Evolutionary conservation across 2,888 invertebrate species (phyloP).

Genomic region (Mythimna impura): DNA sequence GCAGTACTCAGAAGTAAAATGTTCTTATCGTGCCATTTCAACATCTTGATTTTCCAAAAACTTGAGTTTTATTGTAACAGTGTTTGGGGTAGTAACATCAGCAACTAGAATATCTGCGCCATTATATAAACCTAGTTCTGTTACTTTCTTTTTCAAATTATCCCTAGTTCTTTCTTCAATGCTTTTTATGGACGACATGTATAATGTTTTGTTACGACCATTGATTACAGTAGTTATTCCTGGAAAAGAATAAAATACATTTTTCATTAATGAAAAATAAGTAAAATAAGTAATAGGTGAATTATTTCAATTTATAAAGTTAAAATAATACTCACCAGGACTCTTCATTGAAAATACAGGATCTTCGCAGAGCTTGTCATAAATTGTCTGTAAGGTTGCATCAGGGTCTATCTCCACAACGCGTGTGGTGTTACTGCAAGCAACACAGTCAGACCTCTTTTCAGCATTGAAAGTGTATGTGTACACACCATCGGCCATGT

Average conservation of each 20-base stretch:
- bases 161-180: constrained; percentile 97
- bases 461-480: constrained; percentile 98
- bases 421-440: constrained; percentile 94
- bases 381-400: constrained; percentile 94
- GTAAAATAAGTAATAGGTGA: too few relatives aligned
- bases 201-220: constrained; percentile 97
- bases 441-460: constrained; percentile 95
- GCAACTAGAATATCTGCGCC: constrained; percentile 97
- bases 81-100: constrained; percentile 96
- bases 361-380: constrained; percentile 94
- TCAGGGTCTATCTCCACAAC: constrained; percentile 90
- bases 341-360: constrained; percentile 96
- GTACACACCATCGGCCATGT: constrained; percentile 98
- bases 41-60: constrained; percentile 90
- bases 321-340: constrained; percentile 90
- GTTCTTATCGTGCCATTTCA: constrained; percentile 79
- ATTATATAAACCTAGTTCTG: constrained; percentile 95
- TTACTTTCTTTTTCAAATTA: constrained; percentile 96
- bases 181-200: constrained; percentile 97
- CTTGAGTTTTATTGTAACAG: constrained; percentile 94
- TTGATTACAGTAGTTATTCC: constrained; percentile 95
- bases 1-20: neutral
- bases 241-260: constrained; percentile 60
- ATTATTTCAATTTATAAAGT: too few relatives aligned
- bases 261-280: too few relatives aligned